Percentiles rank a stretch among this genome's conserved stretches.
phyloP scores from a whole-genome alignment of 2,113 vertebrate genomes.

The Carlito syrichta region DNA sequence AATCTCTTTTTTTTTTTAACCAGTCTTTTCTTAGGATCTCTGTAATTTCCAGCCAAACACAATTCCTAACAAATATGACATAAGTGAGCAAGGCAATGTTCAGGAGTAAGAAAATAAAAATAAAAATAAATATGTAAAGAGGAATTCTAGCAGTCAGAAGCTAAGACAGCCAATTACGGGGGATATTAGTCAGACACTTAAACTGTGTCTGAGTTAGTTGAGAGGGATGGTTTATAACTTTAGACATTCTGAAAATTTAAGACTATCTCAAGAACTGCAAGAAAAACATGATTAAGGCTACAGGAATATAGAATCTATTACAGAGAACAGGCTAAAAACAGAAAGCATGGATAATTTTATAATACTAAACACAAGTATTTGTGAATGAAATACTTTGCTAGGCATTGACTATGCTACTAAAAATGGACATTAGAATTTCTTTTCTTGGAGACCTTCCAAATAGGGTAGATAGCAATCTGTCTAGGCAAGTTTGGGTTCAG shows the following conservation, averaged over 20 bases:
- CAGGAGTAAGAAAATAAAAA: no score
- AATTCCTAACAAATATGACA: not conserved
- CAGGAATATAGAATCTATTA: not conserved
- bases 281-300: not conserved
- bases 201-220: not conserved
- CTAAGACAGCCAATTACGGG: not conserved
- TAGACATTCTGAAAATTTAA: not conserved
- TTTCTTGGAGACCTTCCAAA: conserved; percentile 25
- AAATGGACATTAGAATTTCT: conserved; percentile 25
- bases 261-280: not conserved
- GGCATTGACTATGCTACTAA: conserved; percentile 1
- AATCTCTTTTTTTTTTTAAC: not conserved
- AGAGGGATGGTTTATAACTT: not conserved
- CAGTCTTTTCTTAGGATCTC: not conserved
- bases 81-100: not conserved
- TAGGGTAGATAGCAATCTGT: not conserved
- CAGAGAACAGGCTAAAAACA: not conserved
- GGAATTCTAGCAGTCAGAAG: not conserved
- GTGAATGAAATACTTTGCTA: conserved; percentile 12
- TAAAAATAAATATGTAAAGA: not conserved
- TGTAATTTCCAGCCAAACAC: not conserved
- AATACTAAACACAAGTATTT: not conserved
- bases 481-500: not conserved
- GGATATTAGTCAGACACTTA: not conserved
- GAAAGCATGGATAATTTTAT: not conserved